phyloP scores from a whole-genome alignment of 2,888 invertebrate genomes.

The Perizoma affinitatum region DNA sequence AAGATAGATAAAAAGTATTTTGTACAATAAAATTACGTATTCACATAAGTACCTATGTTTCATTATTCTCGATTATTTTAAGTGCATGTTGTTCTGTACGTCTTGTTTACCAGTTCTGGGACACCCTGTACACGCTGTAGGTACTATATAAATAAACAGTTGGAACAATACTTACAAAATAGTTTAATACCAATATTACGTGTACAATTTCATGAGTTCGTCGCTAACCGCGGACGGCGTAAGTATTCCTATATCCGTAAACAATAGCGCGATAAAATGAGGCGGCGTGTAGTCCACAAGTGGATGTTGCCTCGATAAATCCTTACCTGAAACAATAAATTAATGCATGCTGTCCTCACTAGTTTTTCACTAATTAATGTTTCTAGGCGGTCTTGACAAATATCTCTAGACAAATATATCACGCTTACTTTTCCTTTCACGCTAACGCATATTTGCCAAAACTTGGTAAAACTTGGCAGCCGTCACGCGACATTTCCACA shows the following conservation, averaged over 20 bases:
- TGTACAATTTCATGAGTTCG: conserved; percentile 97
- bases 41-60: conserved; percentile 29
- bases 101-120: too few species aligned
- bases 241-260: conserved; percentile 97
- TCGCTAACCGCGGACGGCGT: conserved; percentile 99
- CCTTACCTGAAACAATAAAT: conserved; percentile 32
- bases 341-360: too few species aligned
- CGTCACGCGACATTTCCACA: too few species aligned
- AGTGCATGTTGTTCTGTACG: conserved; percentile 41
- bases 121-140: background rate
- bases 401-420: too few species aligned
- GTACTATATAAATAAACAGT: conserved; percentile 1
- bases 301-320: conserved; percentile 89
- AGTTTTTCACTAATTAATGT: too few species aligned
- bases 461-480: too few species aligned
- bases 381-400: too few species aligned
- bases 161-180: conserved; percentile 12
- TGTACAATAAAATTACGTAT: conserved; percentile 11
- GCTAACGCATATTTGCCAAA: too few species aligned
- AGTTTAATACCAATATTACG: conserved; percentile 74
- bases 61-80: conserved; percentile 52
- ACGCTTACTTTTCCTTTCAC: too few species aligned
- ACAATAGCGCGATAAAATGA: conserved; percentile 94
- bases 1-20: conserved; percentile 30
- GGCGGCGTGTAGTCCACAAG: conserved; percentile 99